phyloP scores from a whole-genome alignment of 2,888 invertebrate genomes.

The Oscheius sp. region DNA sequence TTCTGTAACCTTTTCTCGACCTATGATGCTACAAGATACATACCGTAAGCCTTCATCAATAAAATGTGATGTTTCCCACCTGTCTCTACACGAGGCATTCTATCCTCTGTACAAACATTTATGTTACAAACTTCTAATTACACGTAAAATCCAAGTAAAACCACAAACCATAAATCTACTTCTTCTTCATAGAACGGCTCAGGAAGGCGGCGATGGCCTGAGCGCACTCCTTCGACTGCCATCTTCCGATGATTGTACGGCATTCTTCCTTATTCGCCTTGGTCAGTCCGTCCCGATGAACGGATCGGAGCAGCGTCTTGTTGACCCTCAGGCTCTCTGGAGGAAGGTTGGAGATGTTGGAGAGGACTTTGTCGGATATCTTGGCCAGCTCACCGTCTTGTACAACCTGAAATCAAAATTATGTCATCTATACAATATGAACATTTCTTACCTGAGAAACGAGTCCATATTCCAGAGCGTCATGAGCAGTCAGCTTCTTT shows the following conservation, averaged over 20 bases:
- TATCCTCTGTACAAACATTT: too few relatives aligned
- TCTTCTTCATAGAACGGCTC: conserved; percentile 59
- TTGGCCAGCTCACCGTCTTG: conserved; percentile 74
- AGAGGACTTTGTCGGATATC: conserved; percentile 49
- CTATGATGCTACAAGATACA: too few relatives aligned
- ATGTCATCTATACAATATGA: neutral
- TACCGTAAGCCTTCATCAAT: too few relatives aligned
- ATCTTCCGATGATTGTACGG: conserved; percentile 79
- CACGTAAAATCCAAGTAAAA: neutral
- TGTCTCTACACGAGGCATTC: too few relatives aligned
- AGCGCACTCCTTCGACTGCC: conserved; percentile 81
- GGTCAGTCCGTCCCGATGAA: conserved; percentile 77
- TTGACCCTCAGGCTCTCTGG: conserved; percentile 79
- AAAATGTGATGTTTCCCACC: too few relatives aligned
- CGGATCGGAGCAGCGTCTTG: conserved; percentile 81
- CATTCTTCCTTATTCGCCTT: conserved; percentile 78
- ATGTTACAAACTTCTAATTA: neutral
- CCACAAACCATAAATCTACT: neutral
- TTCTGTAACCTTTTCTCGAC: too few relatives aligned
- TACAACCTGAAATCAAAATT: conserved; percentile 78
- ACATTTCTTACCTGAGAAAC: conserved; percentile 80
- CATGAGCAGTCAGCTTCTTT: conserved; percentile 83
- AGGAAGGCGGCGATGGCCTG: conserved; percentile 79
- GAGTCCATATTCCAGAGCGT: conserved; percentile 84
- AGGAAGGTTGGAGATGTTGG: conserved; percentile 59